These are phyloP conservation scores for Sebastes vulpes DNA, from an alignment of 2,797 vertebrate species.

Conservation along the genomic window DNA sequence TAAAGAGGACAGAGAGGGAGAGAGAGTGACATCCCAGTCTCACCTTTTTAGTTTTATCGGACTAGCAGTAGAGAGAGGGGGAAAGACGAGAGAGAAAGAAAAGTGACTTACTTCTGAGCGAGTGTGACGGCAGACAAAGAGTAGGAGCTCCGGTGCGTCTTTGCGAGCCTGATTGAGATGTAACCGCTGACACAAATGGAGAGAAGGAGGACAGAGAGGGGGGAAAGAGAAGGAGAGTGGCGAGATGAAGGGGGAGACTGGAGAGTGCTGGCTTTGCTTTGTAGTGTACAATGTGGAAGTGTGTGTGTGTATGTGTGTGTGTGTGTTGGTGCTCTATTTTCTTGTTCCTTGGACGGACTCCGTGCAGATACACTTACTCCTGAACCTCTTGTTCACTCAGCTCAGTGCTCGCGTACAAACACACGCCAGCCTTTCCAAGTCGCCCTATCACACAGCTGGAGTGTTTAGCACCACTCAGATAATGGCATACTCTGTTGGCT, in stretches of 20 bases:
- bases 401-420: slow-evolving; percentile 5
- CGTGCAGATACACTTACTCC: slow-evolving; percentile 54
- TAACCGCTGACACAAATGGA: slow-evolving; percentile 52
- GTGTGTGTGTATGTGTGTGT: slow-evolving; percentile 22
- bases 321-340: slow-evolving; percentile 9
- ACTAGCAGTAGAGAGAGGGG: slow-evolving; percentile 21
- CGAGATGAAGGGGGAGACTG: slow-evolving; percentile 44
- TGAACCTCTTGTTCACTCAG: slow-evolving; percentile 52
- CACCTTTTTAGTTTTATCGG: slow-evolving; percentile 58
- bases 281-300: slow-evolving; percentile 42
- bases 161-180: slow-evolving; percentile 63
- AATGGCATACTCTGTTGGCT: slow-evolving; percentile 70
- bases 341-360: slow-evolving; percentile 40
- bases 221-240: slow-evolving; percentile 20
- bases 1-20: slow-evolving; percentile 35
- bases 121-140: slow-evolving; percentile 47
- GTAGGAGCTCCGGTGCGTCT: slow-evolving; percentile 40
- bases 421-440: slow-evolving; percentile 50
- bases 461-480: slow-evolving; percentile 71
- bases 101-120: slow-evolving; percentile 57
- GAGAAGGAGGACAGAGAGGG: slow-evolving; percentile 24
- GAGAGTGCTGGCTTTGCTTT: slow-evolving; percentile 56
- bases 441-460: slow-evolving; percentile 70
- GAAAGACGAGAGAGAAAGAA: slow-evolving; percentile 13
- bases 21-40: slow-evolving; percentile 34